These are phyloP conservation scores for Darevskia mixta DNA, from an alignment of 2,797 vertebrate species.

Conservation along the genomic window DNA sequence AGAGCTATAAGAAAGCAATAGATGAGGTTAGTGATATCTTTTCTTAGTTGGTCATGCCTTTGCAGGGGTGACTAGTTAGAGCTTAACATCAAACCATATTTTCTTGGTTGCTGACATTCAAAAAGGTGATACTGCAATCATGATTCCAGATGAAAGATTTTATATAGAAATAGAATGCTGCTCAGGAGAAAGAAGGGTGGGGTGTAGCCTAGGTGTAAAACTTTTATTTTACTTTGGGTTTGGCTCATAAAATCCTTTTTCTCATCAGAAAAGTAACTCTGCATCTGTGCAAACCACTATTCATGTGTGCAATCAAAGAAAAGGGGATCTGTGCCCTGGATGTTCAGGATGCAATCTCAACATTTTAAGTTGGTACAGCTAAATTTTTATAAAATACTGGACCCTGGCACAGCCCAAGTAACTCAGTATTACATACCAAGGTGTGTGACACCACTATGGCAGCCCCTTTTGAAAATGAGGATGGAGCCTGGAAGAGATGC, in stretches of 20 bases:
- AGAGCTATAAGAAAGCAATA: constrained; percentile 99
- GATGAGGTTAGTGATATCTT: constrained; percentile 93
- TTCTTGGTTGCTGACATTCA: constrained; percentile 54
- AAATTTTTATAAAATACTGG: not conserved
- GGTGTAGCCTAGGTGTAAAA: constrained; percentile 30
- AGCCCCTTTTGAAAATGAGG: not conserved
- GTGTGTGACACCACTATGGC: not conserved
- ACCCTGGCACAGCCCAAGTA: not conserved
- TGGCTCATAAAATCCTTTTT: constrained; percentile 46
- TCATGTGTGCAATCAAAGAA: not conserved
- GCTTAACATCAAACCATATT: constrained; percentile 50
- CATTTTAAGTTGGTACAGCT: not conserved
- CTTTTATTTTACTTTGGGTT: constrained; percentile 35
- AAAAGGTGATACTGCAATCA: constrained; percentile 44
- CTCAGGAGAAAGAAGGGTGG: not conserved
- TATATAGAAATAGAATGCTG: not conserved
- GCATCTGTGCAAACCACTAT: accelerated
- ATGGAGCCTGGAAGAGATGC: not conserved
- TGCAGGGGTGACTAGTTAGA: constrained; percentile 70
- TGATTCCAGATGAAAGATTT: constrained; percentile 18
- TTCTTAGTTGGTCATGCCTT: constrained; percentile 75
- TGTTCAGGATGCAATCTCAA: not conserved
- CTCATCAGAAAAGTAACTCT: constrained; percentile 10
- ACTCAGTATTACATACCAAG: not conserved
- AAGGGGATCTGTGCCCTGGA: not conserved